Evolutionary conservation across 2,888 invertebrate species (phyloP).

Genomic region (Metallyticus violacea): DNA sequence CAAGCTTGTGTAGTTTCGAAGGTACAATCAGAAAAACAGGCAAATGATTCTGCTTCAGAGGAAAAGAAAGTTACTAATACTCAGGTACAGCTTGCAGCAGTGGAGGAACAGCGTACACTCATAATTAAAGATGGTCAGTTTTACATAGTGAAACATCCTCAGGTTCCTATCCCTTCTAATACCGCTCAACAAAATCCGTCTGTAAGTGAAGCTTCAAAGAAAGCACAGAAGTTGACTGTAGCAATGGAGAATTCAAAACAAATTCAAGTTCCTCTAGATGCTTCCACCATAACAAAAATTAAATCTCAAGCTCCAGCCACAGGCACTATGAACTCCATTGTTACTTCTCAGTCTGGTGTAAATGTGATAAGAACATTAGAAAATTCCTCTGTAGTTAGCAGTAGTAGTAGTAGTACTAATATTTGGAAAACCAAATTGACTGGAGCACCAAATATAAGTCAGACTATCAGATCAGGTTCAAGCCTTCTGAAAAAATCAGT

Average conservation of each 20-base stretch:
- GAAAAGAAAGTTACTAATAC: neutral
- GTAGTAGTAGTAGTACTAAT: too few species aligned
- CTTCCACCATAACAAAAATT: neutral
- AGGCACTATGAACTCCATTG: neutral
- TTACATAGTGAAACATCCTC: conserved; percentile 16
- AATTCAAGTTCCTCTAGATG: neutral
- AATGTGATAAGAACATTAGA: neutral
- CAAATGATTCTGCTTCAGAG: neutral
- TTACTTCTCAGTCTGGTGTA: neutral
- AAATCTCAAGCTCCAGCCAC: neutral
- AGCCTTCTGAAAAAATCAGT: neutral
- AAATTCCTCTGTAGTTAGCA: neutral
- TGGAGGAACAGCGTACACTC: neutral
- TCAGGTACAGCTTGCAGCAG: neutral
- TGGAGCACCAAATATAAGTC: neutral
- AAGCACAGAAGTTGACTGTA: neutral
- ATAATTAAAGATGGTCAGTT: conserved; percentile 14
- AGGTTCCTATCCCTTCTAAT: neutral
- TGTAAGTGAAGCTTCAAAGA: neutral
- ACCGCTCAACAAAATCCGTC: neutral
- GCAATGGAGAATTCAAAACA: neutral
- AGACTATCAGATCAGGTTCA: neutral
- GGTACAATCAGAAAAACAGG: neutral
- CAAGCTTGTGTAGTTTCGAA: neutral
- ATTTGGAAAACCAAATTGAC: neutral